phyloP scores from a whole-genome alignment of 2,113 vertebrate genomes.

The Syrrhaptes paradoxus region DNA sequence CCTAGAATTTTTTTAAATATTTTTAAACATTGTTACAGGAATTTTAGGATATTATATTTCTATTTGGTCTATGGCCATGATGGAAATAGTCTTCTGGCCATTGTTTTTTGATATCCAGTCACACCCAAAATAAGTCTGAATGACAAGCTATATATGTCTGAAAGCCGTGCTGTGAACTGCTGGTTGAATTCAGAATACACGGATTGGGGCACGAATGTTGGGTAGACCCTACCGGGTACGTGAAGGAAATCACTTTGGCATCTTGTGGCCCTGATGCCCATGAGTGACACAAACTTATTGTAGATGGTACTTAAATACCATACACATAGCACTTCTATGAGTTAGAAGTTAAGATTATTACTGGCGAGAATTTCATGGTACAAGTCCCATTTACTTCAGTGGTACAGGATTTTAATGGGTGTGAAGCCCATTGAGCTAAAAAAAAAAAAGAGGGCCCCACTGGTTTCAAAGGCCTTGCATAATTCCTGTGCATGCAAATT shows the following conservation, averaged over 20 bases:
- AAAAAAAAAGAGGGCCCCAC: no score
- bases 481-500: background rate
- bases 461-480: background rate
- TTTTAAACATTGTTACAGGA: slow-evolving; percentile 16
- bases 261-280: background rate
- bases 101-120: slow-evolving; percentile 27
- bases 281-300: background rate
- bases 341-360: background rate
- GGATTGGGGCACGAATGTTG: rapidly evolving
- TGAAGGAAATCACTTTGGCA: rapidly evolving
- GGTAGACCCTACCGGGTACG: background rate
- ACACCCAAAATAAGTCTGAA: background rate
- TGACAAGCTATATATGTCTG: background rate
- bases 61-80: background rate
- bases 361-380: background rate
- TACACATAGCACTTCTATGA: background rate
- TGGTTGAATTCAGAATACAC: background rate
- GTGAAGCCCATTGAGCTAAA: background rate
- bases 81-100: slow-evolving; percentile 5
- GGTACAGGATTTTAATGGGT: background rate
- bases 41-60: background rate
- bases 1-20: background rate
- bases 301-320: background rate
- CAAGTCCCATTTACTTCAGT: background rate
- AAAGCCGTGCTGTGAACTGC: background rate